Evolutionary conservation across 1,140 invertebrate genomes (phyloP).

Genomic region (Drosophila nigrodunni): DNA sequence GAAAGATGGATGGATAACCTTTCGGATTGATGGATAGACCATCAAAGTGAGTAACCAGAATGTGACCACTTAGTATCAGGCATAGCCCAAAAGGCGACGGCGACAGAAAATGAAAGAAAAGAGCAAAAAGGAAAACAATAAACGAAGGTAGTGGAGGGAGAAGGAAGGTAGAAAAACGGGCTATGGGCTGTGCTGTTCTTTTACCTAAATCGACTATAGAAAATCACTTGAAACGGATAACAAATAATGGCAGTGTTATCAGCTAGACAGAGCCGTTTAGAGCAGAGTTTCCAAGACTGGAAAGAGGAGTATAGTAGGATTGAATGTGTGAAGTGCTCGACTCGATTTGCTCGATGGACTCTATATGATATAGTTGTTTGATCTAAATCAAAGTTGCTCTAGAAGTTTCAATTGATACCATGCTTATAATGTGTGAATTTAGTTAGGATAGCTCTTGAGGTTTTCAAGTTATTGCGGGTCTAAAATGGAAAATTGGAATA

Average conservation of each 20-base stretch:
- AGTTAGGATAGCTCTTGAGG: too few species aligned
- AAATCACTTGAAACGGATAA: constrained; percentile 46
- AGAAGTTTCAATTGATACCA: too few species aligned
- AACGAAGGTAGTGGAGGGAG: too few species aligned
- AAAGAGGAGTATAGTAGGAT: too few species aligned
- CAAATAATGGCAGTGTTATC: background rate
- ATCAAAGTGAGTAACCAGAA: background rate
- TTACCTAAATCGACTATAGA: constrained; percentile 58
- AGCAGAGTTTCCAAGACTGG: too few species aligned
- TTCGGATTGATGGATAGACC: constrained; percentile 26
- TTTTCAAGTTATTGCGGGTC: too few species aligned
- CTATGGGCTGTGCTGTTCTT: background rate
- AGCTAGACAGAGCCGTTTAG: background rate
- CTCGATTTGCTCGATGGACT: too few species aligned
- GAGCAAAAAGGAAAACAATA: background rate
- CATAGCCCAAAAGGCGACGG: background rate
- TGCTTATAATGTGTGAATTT: too few species aligned
- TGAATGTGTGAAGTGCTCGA: too few species aligned
- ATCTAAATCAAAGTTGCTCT: too few species aligned
- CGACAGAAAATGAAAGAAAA: background rate
- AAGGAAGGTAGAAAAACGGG: background rate
- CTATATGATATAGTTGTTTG: too few species aligned
- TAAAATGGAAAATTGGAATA: too few species aligned
- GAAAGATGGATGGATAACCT: constrained; percentile 54
- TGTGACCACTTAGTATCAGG: constrained; percentile 10